phyloP scores from a whole-genome alignment of 2,797 vertebrate species.

The Crax fasciolata region DNA sequence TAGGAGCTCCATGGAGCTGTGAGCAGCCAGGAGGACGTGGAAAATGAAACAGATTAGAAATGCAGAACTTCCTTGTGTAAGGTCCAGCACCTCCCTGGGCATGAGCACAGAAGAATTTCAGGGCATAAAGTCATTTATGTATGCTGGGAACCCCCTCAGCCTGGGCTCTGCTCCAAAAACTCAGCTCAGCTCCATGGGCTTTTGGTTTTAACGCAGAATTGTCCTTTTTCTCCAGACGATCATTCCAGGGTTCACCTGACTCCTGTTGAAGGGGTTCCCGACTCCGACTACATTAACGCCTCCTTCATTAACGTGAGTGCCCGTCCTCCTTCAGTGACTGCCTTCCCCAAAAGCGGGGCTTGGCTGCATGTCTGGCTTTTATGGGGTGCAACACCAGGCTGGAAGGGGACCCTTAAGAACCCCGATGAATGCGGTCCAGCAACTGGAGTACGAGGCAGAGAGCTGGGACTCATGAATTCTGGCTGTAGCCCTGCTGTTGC shows the following conservation, averaged over 20 bases:
- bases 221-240: slow-evolving; percentile 87
- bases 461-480: neutral
- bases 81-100: neutral
- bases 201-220: neutral
- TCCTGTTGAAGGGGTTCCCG: slow-evolving; percentile 95
- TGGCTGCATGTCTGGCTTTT: neutral
- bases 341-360: neutral
- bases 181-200: fast-evolving
- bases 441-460: neutral
- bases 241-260: slow-evolving; percentile 96
- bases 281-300: slow-evolving; percentile 98
- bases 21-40: fast-evolving
- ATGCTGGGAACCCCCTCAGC: fast-evolving
- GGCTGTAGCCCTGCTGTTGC: neutral
- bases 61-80: neutral
- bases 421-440: fast-evolving
- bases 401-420: neutral
- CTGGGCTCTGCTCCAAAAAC: fast-evolving
- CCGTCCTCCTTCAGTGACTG: neutral
- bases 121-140: neutral
- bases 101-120: neutral
- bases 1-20: neutral
- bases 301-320: slow-evolving; percentile 96
- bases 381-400: neutral
- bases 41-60: neutral